Percentiles rank a stretch among this genome's conserved stretches.
These are phyloP conservation scores for Lissonota sp. DNA, from an alignment of 2,888 invertebrate species.

Conservation along the genomic window DNA sequence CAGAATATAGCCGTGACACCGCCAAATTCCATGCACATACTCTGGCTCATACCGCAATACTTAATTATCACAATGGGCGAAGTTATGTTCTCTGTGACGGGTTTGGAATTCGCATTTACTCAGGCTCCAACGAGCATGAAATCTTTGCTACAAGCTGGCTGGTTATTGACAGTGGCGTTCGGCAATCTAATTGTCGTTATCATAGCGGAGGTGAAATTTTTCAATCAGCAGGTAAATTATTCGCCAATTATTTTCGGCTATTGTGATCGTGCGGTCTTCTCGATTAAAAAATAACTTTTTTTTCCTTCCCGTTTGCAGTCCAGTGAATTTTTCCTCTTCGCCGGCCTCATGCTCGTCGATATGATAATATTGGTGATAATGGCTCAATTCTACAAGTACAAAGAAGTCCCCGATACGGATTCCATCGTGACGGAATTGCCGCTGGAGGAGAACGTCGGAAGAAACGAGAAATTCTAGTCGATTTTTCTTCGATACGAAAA, in stretches of 20 bases:
- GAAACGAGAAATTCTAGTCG: conserved; percentile 46
- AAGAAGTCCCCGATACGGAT: conserved; percentile 78
- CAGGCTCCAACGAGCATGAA: conserved; percentile 98
- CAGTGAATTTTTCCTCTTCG: conserved; percentile 94
- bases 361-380: conserved; percentile 93
- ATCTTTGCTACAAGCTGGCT: conserved; percentile 95
- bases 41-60: conserved; percentile 96
- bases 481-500: background rate
- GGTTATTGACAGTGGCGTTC: conserved; percentile 96
- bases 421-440: conserved; percentile 48
- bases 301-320: conserved; percentile 86
- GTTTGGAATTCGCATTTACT: conserved; percentile 97
- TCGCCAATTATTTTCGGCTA: background rate
- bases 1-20: conserved; percentile 85
- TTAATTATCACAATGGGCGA: conserved; percentile 96
- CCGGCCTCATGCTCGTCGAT: conserved; percentile 92
- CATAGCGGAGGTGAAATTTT: conserved; percentile 91
- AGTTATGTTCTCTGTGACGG: conserved; percentile 98
- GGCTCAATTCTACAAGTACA: conserved; percentile 92
- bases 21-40: conserved; percentile 91
- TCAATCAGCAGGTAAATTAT: conserved; percentile 89
- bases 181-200: conserved; percentile 97
- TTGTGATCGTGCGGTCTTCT: background rate
- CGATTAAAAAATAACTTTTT: background rate
- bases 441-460: conserved; percentile 47